These are phyloP conservation scores for Dolichotis patagonum DNA, from an alignment of 2,113 vertebrate species.

Conservation along the genomic window DNA sequence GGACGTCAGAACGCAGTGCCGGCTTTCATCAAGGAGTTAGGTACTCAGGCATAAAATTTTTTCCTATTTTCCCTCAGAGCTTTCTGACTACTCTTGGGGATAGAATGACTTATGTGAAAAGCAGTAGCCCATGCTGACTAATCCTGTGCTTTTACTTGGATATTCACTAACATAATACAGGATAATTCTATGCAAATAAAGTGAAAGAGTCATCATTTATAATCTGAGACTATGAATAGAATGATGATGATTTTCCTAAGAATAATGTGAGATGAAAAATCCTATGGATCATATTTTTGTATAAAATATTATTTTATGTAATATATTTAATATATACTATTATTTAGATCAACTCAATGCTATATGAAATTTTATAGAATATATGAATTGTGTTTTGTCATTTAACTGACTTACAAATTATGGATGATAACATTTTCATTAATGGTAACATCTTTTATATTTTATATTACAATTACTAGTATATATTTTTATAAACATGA, in stretches of 20 bases:
- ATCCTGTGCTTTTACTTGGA: neutral
- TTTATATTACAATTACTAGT: too few relatives aligned
- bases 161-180: neutral
- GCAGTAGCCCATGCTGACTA: neutral
- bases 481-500: neutral
- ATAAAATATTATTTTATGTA: neutral
- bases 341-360: neutral
- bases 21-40: neutral
- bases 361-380: neutral
- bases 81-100: too few relatives aligned
- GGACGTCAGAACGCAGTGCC: fast-evolving
- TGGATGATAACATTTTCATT: neutral
- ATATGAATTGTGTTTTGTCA: neutral
- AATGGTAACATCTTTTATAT: neutral
- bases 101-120: neutral
- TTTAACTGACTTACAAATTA: neutral
- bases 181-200: neutral
- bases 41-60: too few relatives aligned
- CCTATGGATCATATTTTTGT: neutral
- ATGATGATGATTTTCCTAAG: neutral
- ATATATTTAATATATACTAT: neutral
- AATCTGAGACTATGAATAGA: neutral
- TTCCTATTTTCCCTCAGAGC: neutral
- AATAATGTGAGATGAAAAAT: neutral
- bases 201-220: neutral